phyloP scores from a whole-genome alignment of 2,113 vertebrate species.

The Rhabdornis inornatus region DNA sequence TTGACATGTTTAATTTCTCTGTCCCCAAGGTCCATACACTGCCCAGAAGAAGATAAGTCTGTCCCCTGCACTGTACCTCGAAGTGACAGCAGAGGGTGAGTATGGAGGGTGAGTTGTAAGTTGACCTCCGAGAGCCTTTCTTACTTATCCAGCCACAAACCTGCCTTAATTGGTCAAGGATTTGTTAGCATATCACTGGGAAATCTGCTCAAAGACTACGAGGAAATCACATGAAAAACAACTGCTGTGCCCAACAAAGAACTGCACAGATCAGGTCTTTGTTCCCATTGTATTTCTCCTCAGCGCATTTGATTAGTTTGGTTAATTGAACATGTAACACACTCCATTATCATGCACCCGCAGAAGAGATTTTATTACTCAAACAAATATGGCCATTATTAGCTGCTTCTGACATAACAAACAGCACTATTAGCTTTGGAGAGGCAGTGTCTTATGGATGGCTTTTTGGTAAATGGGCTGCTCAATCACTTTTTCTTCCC shows the following conservation, averaged over 20 bases:
- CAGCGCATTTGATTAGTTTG: constrained; percentile 18
- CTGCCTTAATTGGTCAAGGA: neutral
- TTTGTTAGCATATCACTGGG: neutral
- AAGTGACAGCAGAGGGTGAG: neutral
- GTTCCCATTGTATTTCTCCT: neutral
- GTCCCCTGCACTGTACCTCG: neutral
- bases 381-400: constrained; percentile 56
- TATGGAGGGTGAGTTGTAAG: accelerated
- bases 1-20: neutral
- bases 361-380: constrained; percentile 37
- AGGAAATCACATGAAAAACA: neutral
- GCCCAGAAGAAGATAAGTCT: neutral
- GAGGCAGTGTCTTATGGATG: neutral
- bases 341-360: constrained; percentile 14
- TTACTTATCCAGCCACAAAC: neutral
- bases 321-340: constrained; percentile 59
- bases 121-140: neutral
- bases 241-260: neutral
- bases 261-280: neutral
- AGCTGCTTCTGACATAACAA: constrained; percentile 51
- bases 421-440: constrained; percentile 30
- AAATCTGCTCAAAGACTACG: neutral
- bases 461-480: constrained; percentile 53
- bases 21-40: neutral
- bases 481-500: neutral